Evolutionary conservation across 2,113 vertebrate species (phyloP), one percentile per base, ranked within the genome.

Genomic region (Rhinolophus ferrumequinum): DNA sequence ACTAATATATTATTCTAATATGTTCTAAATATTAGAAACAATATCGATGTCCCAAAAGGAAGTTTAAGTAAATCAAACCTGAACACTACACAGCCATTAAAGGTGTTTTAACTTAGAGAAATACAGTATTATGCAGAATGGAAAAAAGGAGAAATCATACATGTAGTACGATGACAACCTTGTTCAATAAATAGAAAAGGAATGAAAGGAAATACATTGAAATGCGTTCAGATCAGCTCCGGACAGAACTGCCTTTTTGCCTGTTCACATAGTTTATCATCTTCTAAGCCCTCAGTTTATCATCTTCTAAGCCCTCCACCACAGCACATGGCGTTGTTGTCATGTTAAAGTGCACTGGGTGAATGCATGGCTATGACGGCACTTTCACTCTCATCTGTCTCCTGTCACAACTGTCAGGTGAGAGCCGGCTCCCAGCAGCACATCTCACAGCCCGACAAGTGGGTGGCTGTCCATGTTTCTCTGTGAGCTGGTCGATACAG

Each of bases 401-500:
- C n/a, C 54, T 2, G n/a, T 2, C 19, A 66, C 41, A 14, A 28
- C 33, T 2, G 3, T 21, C 5, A 2, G 33, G 44, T 8, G 30
- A 21, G 12, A 16, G 44, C 7, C 7, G 3, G 2, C 24, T 44
- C 50, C 19, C 0, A 13, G 79, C 15, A 64, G 64, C 56, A n/a
- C 7, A 4, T 5, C 9, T 4, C 2, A 16, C 18, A 7, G 47
- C 38, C 24, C 28, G 22, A 58, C 44, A 11, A 22, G 1, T 0
- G 28, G 54, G 18, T 24, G 3, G 24, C 15, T 6, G 8, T 8
- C 5, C 5, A 11, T 11, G 73, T 30, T 16, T 41, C 18, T n/a
- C 38, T 30, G 11, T 4, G 44, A 35, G 21, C 2, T 4, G 0
- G 35, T 21, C 0, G 18, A 11, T 1, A 69, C 8, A 30, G 0